A percentile compares a stretch with the other conserved stretches of the same genome.
phyloP scores from a whole-genome alignment of 2,113 vertebrate genomes.

The Mustelus asterias region DNA sequence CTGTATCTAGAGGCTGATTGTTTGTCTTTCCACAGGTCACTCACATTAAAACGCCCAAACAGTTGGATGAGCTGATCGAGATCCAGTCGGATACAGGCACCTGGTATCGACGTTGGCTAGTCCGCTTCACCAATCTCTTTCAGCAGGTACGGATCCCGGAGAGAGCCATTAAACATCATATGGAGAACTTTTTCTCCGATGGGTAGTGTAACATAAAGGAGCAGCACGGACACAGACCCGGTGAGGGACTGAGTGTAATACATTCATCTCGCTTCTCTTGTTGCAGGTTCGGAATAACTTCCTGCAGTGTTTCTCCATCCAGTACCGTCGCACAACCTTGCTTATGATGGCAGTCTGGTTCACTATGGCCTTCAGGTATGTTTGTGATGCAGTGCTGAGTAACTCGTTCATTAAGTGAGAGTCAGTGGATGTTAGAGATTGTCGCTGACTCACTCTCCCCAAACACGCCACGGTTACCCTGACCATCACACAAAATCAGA shows the following conservation, averaged over 20 bases:
- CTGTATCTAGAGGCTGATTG: background rate
- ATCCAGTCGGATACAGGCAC: conserved; percentile 74
- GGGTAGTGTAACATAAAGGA: background rate
- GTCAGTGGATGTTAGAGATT: no score
- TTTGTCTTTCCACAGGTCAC: conserved; percentile 68
- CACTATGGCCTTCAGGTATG: conserved; percentile 95
- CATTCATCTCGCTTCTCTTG: background rate
- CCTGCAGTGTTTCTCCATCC: conserved; percentile 71
- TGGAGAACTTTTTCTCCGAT: background rate
- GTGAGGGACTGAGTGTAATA: background rate
- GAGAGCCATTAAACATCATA: background rate
- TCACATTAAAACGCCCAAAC: conserved; percentile 91
- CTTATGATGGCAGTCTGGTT: conserved; percentile 99
- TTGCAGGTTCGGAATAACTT: conserved; percentile 84
- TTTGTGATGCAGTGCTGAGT: background rate
- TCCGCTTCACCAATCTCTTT: conserved; percentile 71
- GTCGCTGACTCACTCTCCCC: no score
- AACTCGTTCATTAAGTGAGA: no score
- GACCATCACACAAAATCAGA: no score
- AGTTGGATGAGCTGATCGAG: conserved; percentile 83
- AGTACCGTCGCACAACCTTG: conserved; percentile 82
- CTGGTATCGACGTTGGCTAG: conserved; percentile 85
- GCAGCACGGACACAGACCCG: background rate
- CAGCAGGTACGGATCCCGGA: conserved; percentile 66
- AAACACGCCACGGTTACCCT: no score